These are phyloP conservation scores for Lithobates sylvaticus DNA, from an alignment of 2,797 vertebrate genomes.

Conservation along the genomic window DNA sequence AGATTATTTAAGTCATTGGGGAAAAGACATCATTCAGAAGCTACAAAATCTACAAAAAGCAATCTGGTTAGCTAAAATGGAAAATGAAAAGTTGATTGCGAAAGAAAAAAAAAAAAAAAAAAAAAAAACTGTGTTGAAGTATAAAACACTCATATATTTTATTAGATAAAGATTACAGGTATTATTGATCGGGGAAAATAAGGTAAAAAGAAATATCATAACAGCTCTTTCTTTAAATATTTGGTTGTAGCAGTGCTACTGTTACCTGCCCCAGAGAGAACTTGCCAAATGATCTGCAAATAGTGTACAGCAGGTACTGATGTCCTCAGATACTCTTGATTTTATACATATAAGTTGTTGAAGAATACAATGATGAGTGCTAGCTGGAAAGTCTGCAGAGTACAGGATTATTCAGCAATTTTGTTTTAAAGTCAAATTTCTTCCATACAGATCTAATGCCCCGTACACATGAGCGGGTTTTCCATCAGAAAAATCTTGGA, in stretches of 20 bases:
- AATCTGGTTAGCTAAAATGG: constrained; percentile 32
- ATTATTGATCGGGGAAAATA: constrained; percentile 20
- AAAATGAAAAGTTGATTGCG: constrained; percentile 22
- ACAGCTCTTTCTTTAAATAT: neutral
- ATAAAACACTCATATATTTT: neutral
- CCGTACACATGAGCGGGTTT: no score
- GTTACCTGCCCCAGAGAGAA: neutral
- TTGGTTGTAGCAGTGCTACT: neutral
- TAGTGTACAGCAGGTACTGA: no score
- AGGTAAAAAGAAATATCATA: neutral
- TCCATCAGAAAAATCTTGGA: no score
- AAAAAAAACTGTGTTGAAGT: neutral
- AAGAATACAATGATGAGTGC: no score
- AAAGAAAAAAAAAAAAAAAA: constrained; percentile 8
- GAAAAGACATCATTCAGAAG: constrained; percentile 5
- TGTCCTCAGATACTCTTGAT: no score
- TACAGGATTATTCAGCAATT: no score
- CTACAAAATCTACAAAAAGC: constrained; percentile 25
- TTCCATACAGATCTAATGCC: no score
- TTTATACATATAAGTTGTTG: no score
- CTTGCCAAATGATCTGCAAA: no score
- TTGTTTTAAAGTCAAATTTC: no score
- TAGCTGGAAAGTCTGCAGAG: no score
- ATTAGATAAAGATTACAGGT: constrained; percentile 26
- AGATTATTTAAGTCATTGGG: constrained; percentile 29